Evolutionary conservation across 2,797 vertebrate genomes (phyloP).

Genomic region (Gambusia yucatana): DNA sequence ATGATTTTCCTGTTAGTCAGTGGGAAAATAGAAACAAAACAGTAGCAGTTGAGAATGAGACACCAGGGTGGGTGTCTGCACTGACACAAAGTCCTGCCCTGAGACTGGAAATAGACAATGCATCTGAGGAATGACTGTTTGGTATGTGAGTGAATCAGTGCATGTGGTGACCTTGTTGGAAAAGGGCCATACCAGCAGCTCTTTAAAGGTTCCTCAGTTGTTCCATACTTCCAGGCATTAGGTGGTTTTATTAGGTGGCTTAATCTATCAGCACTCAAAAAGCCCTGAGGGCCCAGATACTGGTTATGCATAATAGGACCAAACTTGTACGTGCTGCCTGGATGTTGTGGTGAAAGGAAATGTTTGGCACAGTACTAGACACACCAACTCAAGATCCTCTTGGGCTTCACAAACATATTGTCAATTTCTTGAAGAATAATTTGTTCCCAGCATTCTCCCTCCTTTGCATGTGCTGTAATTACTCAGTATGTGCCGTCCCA

Average conservation of each 20-base stretch:
- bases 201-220: conserved; percentile 77
- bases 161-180: conserved; percentile 60
- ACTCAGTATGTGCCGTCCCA: conserved; percentile 51
- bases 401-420: conserved; percentile 50
- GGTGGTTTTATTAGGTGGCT: conserved; percentile 68
- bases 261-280: conserved; percentile 72
- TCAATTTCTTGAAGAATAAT: conserved; percentile 42
- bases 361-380: conserved; percentile 56
- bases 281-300: conserved; percentile 65
- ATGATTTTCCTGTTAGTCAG: conserved; percentile 64
- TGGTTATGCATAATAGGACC: conserved; percentile 59
- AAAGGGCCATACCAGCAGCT: conserved; percentile 62
- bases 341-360: conserved; percentile 47
- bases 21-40: conserved; percentile 49
- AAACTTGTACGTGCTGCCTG: conserved; percentile 32
- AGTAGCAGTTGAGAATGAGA: conserved; percentile 63
- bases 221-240: conserved; percentile 77
- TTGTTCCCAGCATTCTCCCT: conserved; percentile 43
- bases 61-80: conserved; percentile 49
- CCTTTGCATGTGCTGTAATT: conserved; percentile 42
- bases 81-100: conserved; percentile 52
- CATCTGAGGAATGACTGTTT: conserved; percentile 73
- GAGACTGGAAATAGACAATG: conserved; percentile 59
- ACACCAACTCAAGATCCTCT: conserved; percentile 43
- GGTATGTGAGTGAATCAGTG: conserved; percentile 58